Evolutionary conservation across 2,113 vertebrate species (phyloP).

Genomic region (Mus pahari): DNA sequence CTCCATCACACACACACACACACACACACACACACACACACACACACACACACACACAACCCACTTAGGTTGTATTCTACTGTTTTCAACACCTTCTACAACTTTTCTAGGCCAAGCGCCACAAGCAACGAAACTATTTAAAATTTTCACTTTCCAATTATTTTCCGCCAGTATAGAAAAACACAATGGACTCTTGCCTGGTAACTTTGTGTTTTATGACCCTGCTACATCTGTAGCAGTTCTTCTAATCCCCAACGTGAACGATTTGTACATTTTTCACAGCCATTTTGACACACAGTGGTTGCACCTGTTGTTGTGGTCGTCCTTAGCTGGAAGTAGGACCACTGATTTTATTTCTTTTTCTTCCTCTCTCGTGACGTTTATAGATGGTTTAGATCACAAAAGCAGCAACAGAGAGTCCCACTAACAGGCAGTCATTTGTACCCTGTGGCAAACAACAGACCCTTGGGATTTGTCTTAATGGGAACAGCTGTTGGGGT

Average conservation of each 20-base stretch:
- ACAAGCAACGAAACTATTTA: conserved; percentile 28
- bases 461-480: conserved; percentile 6
- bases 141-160: conserved; percentile 39
- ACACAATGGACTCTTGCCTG: conserved; percentile 5
- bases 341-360: not conserved
- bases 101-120: not conserved
- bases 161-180: not conserved
- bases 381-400: not conserved
- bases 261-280: not conserved
- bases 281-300: not conserved
- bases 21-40: too few species aligned
- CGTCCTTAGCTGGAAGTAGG: not conserved
- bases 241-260: not conserved
- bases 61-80: not conserved
- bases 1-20: not conserved
- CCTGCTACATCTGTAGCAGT: not conserved
- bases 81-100: conserved; percentile 4
- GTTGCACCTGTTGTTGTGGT: not conserved
- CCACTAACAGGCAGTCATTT: conserved; percentile 1
- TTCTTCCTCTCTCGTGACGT: not conserved
- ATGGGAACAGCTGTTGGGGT: conserved; percentile 41
- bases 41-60: too few species aligned
- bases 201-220: conserved; percentile 14
- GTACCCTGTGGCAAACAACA: not conserved
- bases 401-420: not conserved